Percentiles rank a stretch among this genome's conserved stretches.
phyloP scores from a whole-genome alignment of 2,113 vertebrate species.

The Recurvirostra avosetta region DNA sequence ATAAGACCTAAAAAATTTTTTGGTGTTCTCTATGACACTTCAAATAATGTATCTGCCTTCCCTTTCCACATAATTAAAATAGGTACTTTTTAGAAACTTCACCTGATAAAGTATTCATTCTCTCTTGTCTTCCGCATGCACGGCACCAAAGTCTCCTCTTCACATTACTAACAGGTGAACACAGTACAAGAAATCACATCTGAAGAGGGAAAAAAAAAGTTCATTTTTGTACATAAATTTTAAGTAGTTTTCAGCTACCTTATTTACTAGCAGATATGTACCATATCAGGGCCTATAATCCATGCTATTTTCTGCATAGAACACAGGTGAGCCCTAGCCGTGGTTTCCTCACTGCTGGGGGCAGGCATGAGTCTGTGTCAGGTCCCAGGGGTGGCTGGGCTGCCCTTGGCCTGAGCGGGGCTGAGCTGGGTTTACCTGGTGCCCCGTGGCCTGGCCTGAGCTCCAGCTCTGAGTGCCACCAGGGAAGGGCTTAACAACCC shows the following conservation, averaged over 20 bases:
- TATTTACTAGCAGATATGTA: neutral
- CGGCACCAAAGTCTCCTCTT: neutral
- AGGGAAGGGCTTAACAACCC: neutral
- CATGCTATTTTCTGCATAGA: neutral
- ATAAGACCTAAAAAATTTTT: neutral
- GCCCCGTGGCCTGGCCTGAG: neutral
- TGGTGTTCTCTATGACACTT: neutral
- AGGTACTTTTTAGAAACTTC: neutral
- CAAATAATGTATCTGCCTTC: neutral
- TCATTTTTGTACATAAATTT: neutral
- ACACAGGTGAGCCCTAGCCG: neutral
- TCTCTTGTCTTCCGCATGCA: neutral
- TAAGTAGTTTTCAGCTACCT: neutral
- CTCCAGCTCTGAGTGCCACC: neutral
- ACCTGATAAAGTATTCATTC: neutral
- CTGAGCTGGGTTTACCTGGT: neutral
- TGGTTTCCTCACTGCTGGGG: neutral
- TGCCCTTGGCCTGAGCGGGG: neutral
- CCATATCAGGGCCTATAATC: neutral
- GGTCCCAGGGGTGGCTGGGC: too few species aligned
- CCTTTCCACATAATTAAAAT: neutral
- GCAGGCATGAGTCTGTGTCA: accelerated
- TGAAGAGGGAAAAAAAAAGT: neutral
- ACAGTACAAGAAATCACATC: neutral
- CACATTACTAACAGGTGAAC: neutral